These are phyloP conservation scores for Listronotus oregonensis DNA, from an alignment of 1,140 invertebrate genomes.

Conservation along the genomic window DNA sequence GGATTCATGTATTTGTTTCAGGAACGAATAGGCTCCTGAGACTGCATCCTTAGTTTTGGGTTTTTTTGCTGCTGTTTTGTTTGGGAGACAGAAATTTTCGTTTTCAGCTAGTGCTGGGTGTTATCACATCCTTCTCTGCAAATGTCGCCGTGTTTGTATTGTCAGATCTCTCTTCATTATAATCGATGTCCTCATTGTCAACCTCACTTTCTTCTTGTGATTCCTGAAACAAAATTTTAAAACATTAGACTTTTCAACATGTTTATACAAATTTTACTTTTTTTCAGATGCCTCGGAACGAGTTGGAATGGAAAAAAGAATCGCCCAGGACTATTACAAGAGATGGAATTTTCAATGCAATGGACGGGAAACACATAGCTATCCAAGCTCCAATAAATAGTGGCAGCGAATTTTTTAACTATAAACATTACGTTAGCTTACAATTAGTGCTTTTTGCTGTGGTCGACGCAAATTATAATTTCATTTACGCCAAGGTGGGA, in stretches of 20 bases:
- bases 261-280: slow-evolving; percentile 5
- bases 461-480: slow-evolving; percentile 59
- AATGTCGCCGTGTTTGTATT: slow-evolving; percentile 9
- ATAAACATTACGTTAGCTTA: slow-evolving; percentile 59
- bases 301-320: slow-evolving; percentile 10
- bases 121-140: slow-evolving; percentile 2
- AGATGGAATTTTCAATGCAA: slow-evolving; percentile 1
- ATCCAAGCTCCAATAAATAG: slow-evolving; percentile 16
- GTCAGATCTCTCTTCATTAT: slow-evolving; percentile 8
- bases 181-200: slow-evolving; percentile 5
- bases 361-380: slow-evolving; percentile 30
- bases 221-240: no score
- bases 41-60: slow-evolving; percentile 5
- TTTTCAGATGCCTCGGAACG: slow-evolving; percentile 9
- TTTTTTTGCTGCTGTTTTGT: slow-evolving; percentile 1
- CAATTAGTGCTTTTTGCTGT: slow-evolving; percentile 61
- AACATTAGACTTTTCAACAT: slow-evolving; percentile 6
- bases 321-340: slow-evolving; percentile 4
- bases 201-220: slow-evolving; percentile 6
- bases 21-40: slow-evolving; percentile 1
- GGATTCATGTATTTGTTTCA: slow-evolving; percentile 3
- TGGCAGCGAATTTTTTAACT: slow-evolving; percentile 60
- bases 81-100: slow-evolving; percentile 1
- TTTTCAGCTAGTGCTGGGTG: slow-evolving; percentile 7
- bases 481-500: slow-evolving; percentile 57